A percentile compares a stretch with the other conserved stretches of the same genome.
These are phyloP conservation scores for Glaucidium brasilianum DNA, from an alignment of 2,113 vertebrate genomes.

Conservation along the genomic window DNA sequence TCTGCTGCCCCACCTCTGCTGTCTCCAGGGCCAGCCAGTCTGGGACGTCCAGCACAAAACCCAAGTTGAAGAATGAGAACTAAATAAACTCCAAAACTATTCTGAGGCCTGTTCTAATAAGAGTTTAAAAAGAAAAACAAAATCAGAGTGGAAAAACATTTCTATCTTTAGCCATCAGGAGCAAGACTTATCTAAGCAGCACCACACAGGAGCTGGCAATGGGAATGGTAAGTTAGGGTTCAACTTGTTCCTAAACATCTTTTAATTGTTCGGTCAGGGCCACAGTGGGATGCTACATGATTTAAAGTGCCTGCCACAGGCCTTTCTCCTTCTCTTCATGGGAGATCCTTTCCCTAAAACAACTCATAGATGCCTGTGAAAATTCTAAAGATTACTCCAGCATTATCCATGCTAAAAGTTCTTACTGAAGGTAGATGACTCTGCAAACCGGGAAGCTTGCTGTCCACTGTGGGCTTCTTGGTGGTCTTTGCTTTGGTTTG, in stretches of 20 bases:
- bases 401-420: background rate
- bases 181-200: background rate
- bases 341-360: background rate
- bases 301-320: background rate
- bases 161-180: constrained; percentile 33
- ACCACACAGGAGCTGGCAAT: background rate
- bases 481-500: background rate
- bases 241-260: background rate
- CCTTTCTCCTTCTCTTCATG: background rate
- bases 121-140: background rate
- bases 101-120: background rate
- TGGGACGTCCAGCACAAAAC: background rate
- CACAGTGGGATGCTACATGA: background rate
- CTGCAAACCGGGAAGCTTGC: background rate
- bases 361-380: background rate
- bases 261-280: background rate
- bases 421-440: background rate
- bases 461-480: background rate
- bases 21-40: background rate
- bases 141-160: constrained; percentile 20
- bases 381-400: background rate
- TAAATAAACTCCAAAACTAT: constrained; percentile 24
- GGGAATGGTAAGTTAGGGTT: background rate
- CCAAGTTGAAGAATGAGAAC: background rate
- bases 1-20: background rate